Conservation (phyloP, 2,113 vertebrate genomes). For the Aphelocoma coerulescens region DNA sequence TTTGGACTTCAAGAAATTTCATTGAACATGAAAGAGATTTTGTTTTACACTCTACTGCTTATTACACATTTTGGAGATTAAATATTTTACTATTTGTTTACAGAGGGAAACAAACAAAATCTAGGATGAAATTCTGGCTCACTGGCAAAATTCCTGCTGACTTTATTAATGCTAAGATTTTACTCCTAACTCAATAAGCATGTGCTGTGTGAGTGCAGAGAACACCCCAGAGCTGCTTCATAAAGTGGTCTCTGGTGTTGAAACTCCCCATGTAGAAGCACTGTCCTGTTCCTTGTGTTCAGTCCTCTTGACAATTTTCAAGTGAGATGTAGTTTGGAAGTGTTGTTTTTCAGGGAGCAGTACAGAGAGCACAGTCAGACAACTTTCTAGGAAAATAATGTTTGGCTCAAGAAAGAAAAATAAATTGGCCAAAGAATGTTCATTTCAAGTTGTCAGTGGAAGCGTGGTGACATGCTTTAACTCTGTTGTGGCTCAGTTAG, state of each 20-base stretch:
- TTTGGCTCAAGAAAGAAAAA: conserved; percentile 19
- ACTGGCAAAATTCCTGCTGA: not conserved
- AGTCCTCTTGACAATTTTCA: not conserved
- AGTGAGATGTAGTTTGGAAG: not conserved
- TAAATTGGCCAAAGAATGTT: conserved; percentile 11
- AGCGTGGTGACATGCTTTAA: not conserved
- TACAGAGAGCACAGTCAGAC: not conserved
- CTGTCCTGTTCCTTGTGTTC: not conserved
- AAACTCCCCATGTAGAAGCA: not conserved
- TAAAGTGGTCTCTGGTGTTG: not conserved
- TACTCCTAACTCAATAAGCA: not conserved
- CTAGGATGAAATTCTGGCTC: not conserved
- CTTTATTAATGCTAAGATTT: not conserved
- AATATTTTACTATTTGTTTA: not conserved
- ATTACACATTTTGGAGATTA: not conserved
- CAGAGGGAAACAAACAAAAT: not conserved
- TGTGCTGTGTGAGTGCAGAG: not conserved
- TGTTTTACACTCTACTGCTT: not conserved
- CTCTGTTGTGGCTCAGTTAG: not conserved
- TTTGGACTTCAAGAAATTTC: not conserved
- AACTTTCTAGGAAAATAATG: conserved; percentile 52
- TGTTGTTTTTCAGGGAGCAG: not conserved
- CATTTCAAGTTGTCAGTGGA: not conserved
- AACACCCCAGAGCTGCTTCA: not conserved
- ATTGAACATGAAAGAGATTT: not conserved